phyloP scores from a whole-genome alignment of 2,888 invertebrate genomes.

The Dicyrtomina minuta region DNA sequence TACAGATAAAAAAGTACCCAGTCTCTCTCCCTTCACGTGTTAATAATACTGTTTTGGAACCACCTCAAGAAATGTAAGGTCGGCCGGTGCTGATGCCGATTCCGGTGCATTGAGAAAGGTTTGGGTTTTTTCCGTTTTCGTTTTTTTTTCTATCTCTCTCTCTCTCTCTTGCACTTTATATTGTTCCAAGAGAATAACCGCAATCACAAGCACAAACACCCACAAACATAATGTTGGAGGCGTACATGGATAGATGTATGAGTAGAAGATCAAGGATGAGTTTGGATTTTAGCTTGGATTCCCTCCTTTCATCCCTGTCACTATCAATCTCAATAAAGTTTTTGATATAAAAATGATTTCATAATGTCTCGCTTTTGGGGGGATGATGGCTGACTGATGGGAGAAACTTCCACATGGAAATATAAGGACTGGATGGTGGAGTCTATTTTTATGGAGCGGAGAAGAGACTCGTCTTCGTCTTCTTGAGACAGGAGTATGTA shows the following conservation, averaged over 20 bases:
- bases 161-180: not conserved
- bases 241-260: too few relatives aligned
- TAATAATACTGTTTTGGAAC: not conserved
- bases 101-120: too few relatives aligned
- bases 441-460: not conserved
- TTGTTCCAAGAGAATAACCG: too few relatives aligned
- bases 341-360: constrained; percentile 23
- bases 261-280: not conserved
- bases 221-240: too few relatives aligned
- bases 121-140: not conserved
- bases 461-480: too few relatives aligned
- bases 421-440: not conserved
- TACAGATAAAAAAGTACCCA: too few relatives aligned
- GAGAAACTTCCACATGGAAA: not conserved
- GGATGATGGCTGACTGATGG: not conserved
- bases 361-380: not conserved
- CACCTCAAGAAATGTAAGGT: too few relatives aligned
- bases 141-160: not conserved
- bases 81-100: too few relatives aligned
- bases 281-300: not conserved
- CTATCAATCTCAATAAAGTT: constrained; percentile 45
- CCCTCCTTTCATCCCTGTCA: constrained; percentile 35
- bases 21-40: not conserved
- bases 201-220: too few relatives aligned
- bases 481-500: too few relatives aligned